Base-by-base conservation (phyloP, 2,888 invertebrate species). In the Leistus spinibarbis region DNA sequence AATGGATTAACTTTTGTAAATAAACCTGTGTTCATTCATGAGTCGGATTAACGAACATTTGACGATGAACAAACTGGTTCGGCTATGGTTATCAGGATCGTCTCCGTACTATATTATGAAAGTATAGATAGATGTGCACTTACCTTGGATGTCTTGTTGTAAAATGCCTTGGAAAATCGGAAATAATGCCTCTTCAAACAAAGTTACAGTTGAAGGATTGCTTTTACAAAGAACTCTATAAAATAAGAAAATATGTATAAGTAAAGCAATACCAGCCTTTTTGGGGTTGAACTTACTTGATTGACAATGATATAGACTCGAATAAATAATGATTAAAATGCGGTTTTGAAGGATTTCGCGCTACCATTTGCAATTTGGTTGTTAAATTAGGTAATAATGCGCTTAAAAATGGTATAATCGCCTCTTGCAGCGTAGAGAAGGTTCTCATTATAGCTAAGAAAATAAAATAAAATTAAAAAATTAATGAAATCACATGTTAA, bases 311-410 rank as follows among this genome's bases (percentile, higher is more conserved):
- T 56, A 99, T 88, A 0, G 96, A 95, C 88, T 99, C 99, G 84
- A 99, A 99, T 54, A 99, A 88, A 86, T 95, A 99, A 85, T 99
- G 99, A 87, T 99, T 99, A 87, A 99, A 99, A 84, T 98, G 95
- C 0, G 99, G 99, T 81, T 97, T 95, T 81, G 95, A 95, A 0
- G 99, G 96, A 87, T 98, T 99, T 87, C 95, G 95, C 70, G 97
- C 91, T 24, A 97, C 96, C 53, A 90, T 86, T 3, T 92, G 87
- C 60, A 99, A 86, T 84, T 96, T 95, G 79, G 92, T 90, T 0
- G 96, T 96, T 19, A 99, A 88, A 82, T 95, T 93, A 0, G 95
- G 94, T 77, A 98, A 85, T 1, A 96, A 89, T n/a, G 91, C 90
- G 23, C 90, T 91, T 82, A 98, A 88, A 84, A 90, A 94, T 13